A percentile compares a stretch with the other conserved stretches of the same genome.
phyloP scores from a whole-genome alignment of 2,797 vertebrate genomes.

The Salarias fasciatus region DNA sequence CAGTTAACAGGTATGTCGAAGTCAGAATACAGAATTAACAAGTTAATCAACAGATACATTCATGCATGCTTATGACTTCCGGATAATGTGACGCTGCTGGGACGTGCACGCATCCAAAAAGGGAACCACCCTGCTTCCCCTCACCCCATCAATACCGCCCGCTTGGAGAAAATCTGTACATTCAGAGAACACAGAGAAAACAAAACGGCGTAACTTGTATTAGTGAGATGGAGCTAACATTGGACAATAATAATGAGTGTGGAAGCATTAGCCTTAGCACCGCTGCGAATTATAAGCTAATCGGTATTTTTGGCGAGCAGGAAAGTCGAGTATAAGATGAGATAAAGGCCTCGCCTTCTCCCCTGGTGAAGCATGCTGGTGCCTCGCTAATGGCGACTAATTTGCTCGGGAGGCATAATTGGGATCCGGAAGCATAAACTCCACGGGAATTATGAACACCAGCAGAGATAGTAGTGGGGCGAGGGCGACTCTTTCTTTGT shows the following conservation, averaged over 20 bases:
- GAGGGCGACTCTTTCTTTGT: conserved; percentile 4
- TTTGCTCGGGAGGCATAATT: conserved; percentile 80
- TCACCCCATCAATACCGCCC: background rate
- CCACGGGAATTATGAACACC: conserved; percentile 69
- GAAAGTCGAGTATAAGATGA: conserved; percentile 66
- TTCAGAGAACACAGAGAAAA: conserved; percentile 18
- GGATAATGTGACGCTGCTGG: background rate
- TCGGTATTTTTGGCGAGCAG: conserved; percentile 71
- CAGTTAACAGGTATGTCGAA: too few relatives aligned
- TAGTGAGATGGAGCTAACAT: conserved; percentile 11
- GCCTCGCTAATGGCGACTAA: conserved; percentile 77
- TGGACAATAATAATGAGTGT: conserved; percentile 19
- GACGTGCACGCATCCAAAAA: too few relatives aligned
- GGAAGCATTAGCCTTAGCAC: conserved; percentile 46
- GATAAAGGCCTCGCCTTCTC: conserved; percentile 60
- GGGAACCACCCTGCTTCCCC: too few relatives aligned
- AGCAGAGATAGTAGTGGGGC: conserved; percentile 41
- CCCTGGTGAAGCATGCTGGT: conserved; percentile 68
- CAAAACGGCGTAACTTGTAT: conserved; percentile 11
- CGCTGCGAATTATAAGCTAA: conserved; percentile 71
- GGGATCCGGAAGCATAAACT: conserved; percentile 72
- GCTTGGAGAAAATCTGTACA: too few relatives aligned
- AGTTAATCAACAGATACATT: background rate
- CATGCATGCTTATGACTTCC: background rate
- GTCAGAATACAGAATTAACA: background rate